Evolutionary conservation across 2,888 invertebrate genomes (phyloP).

Genomic region (Limnephilus rhombicus): DNA sequence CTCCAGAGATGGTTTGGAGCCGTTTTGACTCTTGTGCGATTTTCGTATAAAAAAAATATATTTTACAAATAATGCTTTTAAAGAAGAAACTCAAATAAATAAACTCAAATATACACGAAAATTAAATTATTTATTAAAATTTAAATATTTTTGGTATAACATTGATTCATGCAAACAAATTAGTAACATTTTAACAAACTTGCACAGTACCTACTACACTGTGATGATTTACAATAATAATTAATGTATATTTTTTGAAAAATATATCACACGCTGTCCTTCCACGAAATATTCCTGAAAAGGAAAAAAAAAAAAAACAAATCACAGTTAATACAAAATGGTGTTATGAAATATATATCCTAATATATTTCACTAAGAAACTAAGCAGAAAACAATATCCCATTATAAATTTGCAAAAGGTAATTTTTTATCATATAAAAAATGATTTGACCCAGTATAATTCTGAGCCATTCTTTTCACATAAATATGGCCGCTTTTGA

Average conservation of each 20-base stretch:
- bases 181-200: constrained; percentile 10
- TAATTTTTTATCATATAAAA: not conserved
- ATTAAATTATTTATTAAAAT: constrained; percentile 40
- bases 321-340: constrained; percentile 34
- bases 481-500: not conserved
- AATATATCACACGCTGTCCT: constrained; percentile 26
- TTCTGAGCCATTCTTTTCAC: not conserved
- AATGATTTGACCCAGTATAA: not conserved
- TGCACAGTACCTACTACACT: not conserved
- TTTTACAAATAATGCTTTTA: too few relatives aligned
- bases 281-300: not conserved
- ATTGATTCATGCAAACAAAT: constrained; percentile 29
- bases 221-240: not conserved
- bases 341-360: not conserved
- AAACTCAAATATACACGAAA: not conserved
- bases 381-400: not conserved
- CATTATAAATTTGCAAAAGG: too few relatives aligned
- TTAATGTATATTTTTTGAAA: constrained; percentile 30
- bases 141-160: constrained; percentile 49
- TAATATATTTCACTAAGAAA: not conserved
- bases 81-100: not conserved
- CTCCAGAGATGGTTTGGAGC: too few relatives aligned
- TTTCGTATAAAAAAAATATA: too few relatives aligned
- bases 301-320: constrained; percentile 13
- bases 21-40: too few relatives aligned